Evolutionary conservation across 2,888 invertebrate genomes (phyloP).

Genomic region (Vanessa cardui): DNA sequence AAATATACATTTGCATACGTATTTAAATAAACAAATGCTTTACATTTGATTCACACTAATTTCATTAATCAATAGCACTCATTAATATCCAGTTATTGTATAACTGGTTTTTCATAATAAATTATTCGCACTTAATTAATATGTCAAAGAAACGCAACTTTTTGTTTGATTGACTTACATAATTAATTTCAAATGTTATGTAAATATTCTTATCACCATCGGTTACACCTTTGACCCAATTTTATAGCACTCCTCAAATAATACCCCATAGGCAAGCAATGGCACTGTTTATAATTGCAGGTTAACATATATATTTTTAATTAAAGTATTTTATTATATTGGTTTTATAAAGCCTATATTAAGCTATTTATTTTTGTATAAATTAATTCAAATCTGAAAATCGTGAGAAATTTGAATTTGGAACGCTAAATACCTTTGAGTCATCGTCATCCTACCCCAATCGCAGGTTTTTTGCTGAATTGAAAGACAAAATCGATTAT

Average conservation of each 20-base stretch:
- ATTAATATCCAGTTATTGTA: neutral
- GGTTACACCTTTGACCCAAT: neutral
- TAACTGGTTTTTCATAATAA: neutral
- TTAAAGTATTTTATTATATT: too few relatives aligned
- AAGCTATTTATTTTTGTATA: too few relatives aligned
- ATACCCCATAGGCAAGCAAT: neutral
- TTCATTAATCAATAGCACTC: neutral
- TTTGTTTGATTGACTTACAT: constrained; percentile 2
- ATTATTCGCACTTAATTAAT: neutral
- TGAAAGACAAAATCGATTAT: too few relatives aligned
- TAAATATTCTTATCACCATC: neutral
- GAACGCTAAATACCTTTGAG: too few relatives aligned
- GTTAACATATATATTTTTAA: too few relatives aligned
- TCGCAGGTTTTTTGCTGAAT: too few relatives aligned
- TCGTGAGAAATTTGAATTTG: too few relatives aligned
- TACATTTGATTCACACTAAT: neutral
- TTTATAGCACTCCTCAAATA: neutral
- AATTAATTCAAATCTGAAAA: too few relatives aligned
- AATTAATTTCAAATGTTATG: neutral
- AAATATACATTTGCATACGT: neutral
- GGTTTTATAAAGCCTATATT: too few relatives aligned
- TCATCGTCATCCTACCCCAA: too few relatives aligned
- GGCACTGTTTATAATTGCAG: neutral
- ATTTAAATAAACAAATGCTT: neutral
- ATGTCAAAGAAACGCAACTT: neutral